Conservation (phyloP, 2,113 vertebrate species). For the Podarcis raffonei region DNA sequence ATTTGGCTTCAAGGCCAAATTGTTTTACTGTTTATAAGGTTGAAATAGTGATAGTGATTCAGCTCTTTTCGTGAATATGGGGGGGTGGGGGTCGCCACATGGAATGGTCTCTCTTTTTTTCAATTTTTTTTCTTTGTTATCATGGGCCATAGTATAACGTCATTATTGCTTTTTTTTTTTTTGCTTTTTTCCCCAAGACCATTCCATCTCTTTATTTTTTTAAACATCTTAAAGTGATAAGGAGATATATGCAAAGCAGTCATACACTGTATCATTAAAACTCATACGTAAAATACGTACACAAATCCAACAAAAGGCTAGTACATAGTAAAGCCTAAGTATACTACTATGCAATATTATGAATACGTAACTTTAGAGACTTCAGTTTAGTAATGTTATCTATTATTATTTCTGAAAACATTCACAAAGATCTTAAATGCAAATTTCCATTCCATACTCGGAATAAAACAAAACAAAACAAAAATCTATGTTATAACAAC, state of each 20-base stretch:
- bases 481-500: constrained; percentile 84
- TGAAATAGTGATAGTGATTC: constrained; percentile 74
- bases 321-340: constrained; percentile 91
- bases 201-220: constrained; percentile 98
- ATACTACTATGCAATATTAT: constrained; percentile 87
- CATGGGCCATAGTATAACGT: constrained; percentile 65
- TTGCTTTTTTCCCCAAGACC: constrained; percentile 84
- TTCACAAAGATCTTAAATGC: constrained; percentile 85
- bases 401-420: constrained; percentile 84
- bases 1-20: constrained; percentile 51
- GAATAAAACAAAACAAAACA: constrained; percentile 77
- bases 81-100: constrained; percentile 78
- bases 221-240: constrained; percentile 91
- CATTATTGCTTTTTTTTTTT: constrained; percentile 67
- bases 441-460: constrained; percentile 81
- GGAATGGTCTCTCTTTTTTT: constrained; percentile 84
- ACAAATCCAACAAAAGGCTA: constrained; percentile 89
- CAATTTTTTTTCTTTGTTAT: constrained; percentile 54
- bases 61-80: constrained; percentile 89
- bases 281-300: constrained; percentile 98
- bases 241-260: constrained; percentile 92
- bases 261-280: constrained; percentile 96
- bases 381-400: constrained; percentile 82
- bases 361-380: constrained; percentile 83
- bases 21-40: constrained; percentile 12